Evolutionary conservation across 2,113 vertebrate genomes (phyloP).

Genomic region (human (Homo sapiens)): GRCh38 chr22:29570001-29570500

Average conservation of each 20-base stretch:
- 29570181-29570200: slow-evolving; percentile 95
- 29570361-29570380: not conserved
- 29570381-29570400: not conserved
- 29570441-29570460: slow-evolving; percentile 96
- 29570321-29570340: not conserved
- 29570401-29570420: slow-evolving; percentile 98
- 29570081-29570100: not conserved
- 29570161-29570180: slow-evolving; percentile 95
- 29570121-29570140: not conserved
- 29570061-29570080: not conserved
- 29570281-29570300: not conserved
- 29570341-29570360: not conserved
- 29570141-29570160: slow-evolving; percentile 79
- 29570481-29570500: slow-evolving; percentile 94
- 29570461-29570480: slow-evolving; percentile 96
- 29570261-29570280: too few relatives aligned
- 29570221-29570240: not conserved
- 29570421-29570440: slow-evolving; percentile 96
- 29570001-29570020: too few relatives aligned
- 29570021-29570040: too few relatives aligned
- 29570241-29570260: accelerated
- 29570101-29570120: not conserved
- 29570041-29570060: not conserved
- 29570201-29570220: slow-evolving; percentile 91
- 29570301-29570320: not conserved